Conservation (phyloP, 2,888 invertebrate genomes). For the Eurois occulta region DNA sequence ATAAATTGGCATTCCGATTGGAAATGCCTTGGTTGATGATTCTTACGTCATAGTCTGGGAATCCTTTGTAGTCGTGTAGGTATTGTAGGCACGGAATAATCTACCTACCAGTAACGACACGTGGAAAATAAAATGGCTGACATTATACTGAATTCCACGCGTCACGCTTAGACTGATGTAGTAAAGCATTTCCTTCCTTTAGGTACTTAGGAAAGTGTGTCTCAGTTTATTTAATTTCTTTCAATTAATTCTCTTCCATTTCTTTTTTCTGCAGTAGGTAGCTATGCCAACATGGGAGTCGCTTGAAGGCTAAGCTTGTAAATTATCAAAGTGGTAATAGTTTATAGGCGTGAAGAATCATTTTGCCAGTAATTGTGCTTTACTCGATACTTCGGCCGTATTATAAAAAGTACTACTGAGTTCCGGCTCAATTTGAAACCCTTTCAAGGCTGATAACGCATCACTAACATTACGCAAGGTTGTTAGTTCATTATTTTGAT, state of each 20-base stretch:
- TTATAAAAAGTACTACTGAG: conserved; percentile 31
- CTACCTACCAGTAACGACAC: neutral
- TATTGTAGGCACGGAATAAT: neutral
- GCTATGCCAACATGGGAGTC: neutral
- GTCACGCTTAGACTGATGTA: neutral
- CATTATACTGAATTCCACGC: neutral
- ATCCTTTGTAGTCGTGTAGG: conserved; percentile 8
- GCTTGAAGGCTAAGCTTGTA: neutral
- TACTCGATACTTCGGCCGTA: neutral
- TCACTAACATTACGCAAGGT: conserved; percentile 49
- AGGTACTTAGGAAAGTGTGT: neutral
- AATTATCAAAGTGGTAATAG: neutral
- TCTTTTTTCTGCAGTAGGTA: neutral
- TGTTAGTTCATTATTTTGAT: conserved; percentile 4
- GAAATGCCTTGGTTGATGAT: neutral
- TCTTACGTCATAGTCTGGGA: conserved; percentile 18
- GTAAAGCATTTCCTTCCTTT: neutral
- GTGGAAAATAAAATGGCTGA: conserved; percentile 7
- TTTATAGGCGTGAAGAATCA: conserved; percentile 26
- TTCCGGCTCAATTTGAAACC: conserved; percentile 52
- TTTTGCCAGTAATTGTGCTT: conserved; percentile 37
- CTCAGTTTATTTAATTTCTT: too few species aligned
- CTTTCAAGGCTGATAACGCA: conserved; percentile 54
- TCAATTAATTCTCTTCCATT: too few species aligned
- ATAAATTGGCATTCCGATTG: neutral